Base-by-base conservation (phyloP, 2,888 invertebrate genomes). In the Cephus sareptanus region DNA sequence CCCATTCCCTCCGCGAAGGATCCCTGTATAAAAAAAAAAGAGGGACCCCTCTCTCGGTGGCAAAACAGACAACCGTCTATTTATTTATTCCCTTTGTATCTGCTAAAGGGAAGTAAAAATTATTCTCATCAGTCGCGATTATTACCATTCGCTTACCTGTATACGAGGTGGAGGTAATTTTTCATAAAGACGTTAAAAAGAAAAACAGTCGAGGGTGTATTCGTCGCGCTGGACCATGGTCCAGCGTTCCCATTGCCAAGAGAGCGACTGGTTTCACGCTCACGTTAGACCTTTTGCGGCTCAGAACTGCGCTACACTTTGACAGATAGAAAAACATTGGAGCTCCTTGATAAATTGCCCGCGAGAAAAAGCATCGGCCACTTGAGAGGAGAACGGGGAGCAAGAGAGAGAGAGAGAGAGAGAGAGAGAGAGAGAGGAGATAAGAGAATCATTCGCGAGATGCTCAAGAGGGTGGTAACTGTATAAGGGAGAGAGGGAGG, bases 341-440 rank as follows among this genome's bases (percentile, higher is more conserved):
- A 86, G 86, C 81, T 83, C 83, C 83, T 87, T 90, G 89, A 89
- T 89, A 88, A 89, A 90, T 90, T 88, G 87, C 86, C 82, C 82
- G 83, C 81, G 86, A 87, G 86, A 87, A 88, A 87, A 88, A 84
- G 83, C 86, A 84, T 84, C 85, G 84, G 82, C 83, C 84, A 84
- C 85, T 86, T 83, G 84, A 86, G 85, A 81, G 74, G 80, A 79
- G 75, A 80, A 56, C 9, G 40, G 82, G 80, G 76, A 79, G 79
- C 73, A 68, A 37, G 79, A 76, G 78, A 77, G 70, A 81, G 79
- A 80, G 77, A 79, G 75, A 80, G 69, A 80, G 74, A 77, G 71
- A 81, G 79, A 80, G 77, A 79, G 74, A 80, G 70, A 79, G 75
- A 79, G 73, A 79, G 81, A 77, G 78, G 76, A 56, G 74, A 81